Percentiles rank a stretch among this genome's conserved stretches.
Evolutionary conservation across 2,797 vertebrate genomes (phyloP).

Genomic region (Crypturellus tataupa): DNA sequence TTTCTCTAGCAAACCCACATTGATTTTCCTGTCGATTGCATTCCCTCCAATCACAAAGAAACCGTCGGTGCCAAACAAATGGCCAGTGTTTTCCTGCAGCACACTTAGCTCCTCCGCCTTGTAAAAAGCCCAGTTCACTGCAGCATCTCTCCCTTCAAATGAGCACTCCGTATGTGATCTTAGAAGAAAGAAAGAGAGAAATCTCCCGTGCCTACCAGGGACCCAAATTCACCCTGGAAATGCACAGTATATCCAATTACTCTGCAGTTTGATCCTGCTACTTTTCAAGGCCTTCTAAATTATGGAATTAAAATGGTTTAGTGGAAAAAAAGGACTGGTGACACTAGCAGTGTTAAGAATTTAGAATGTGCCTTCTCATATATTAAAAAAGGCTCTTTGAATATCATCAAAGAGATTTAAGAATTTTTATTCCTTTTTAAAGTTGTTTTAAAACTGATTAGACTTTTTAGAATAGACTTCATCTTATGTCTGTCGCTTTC

Average conservation of each 20-base stretch:
- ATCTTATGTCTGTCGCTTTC: background rate
- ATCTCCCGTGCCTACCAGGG: constrained; percentile 29
- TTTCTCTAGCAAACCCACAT: constrained; percentile 69
- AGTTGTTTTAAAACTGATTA: constrained; percentile 76
- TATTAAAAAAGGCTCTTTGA: constrained; percentile 82
- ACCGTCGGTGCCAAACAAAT: constrained; percentile 63
- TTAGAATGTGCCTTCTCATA: constrained; percentile 78
- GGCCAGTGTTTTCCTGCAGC: constrained; percentile 66
- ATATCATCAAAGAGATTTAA: constrained; percentile 84
- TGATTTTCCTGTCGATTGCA: constrained; percentile 77
- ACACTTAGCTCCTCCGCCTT: constrained; percentile 33
- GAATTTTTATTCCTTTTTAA: constrained; percentile 83
- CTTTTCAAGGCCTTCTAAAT: constrained; percentile 79
- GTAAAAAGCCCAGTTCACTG: constrained; percentile 37
- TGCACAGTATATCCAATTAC: constrained; percentile 60
- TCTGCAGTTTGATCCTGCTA: constrained; percentile 60
- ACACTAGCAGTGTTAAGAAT: constrained; percentile 81
- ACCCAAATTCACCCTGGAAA: constrained; percentile 49
- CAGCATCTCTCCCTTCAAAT: constrained; percentile 25
- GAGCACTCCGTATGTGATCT: constrained; percentile 23
- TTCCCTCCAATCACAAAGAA: constrained; percentile 76
- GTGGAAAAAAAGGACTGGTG: constrained; percentile 67
- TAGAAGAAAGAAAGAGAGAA: constrained; percentile 42
- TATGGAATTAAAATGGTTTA: constrained; percentile 81
- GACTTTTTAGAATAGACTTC: constrained; percentile 52